phyloP scores from a whole-genome alignment of 2,888 invertebrate species.

The Phyllotreta cruciferae region DNA sequence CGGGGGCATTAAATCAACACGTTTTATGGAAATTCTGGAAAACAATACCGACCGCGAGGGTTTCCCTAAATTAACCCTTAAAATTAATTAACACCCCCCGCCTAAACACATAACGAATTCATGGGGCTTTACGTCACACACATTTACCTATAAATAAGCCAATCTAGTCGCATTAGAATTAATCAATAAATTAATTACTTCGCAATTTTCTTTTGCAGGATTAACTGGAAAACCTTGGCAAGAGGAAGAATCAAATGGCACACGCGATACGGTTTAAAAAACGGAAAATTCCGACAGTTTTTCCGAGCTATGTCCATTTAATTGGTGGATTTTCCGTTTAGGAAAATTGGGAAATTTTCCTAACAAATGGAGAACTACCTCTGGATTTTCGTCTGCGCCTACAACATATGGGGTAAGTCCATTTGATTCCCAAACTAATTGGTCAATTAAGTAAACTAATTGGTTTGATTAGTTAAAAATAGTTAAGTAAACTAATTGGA shows the following conservation, averaged over 20 bases:
- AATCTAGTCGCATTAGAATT: too few species aligned
- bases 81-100: too few species aligned
- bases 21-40: conserved; percentile 11
- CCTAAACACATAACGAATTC: too few species aligned
- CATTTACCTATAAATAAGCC: too few species aligned
- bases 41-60: conserved; percentile 3
- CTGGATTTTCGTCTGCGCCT: conserved; percentile 19
- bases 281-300: background rate
- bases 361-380: conserved; percentile 20
- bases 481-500: too few species aligned
- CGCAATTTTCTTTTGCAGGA: too few species aligned
- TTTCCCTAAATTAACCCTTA: background rate
- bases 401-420: conserved; percentile 24
- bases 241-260: conserved; percentile 5
- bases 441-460: background rate
- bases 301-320: conserved; percentile 22
- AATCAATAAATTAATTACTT: too few species aligned
- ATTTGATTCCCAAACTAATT: background rate
- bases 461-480: too few species aligned
- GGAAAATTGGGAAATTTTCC: background rate
- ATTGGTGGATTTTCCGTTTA: conserved; percentile 11
- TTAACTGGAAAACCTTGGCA: background rate
- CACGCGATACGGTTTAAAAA: conserved; percentile 3
- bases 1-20: conserved; percentile 6
- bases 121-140: too few species aligned